These are phyloP conservation scores for Abrostola tripartita DNA, from an alignment of 2,888 invertebrate species.

Conservation along the genomic window DNA sequence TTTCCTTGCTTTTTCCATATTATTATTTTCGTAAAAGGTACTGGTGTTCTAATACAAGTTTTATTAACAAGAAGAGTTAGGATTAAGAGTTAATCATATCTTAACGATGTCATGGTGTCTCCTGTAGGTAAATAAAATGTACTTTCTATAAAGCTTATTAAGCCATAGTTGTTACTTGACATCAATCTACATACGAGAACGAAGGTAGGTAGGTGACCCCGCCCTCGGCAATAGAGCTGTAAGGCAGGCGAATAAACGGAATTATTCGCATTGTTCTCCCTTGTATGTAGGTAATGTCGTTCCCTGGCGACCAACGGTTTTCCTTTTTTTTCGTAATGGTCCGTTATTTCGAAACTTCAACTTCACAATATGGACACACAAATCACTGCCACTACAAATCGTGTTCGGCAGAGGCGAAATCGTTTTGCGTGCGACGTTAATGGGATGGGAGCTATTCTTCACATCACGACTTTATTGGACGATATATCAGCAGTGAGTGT, in stretches of 20 bases:
- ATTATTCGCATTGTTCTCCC: conserved; percentile 46
- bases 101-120: not conserved
- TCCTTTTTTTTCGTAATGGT: conserved; percentile 57
- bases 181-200: conserved; percentile 14
- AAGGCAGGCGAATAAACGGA: conserved; percentile 33
- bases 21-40: conserved; percentile 9
- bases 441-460: conserved; percentile 80
- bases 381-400: conserved; percentile 80
- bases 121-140: not conserved
- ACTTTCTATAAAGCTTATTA: not conserved
- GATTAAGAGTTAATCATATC: too few species aligned
- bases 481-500: conserved; percentile 71
- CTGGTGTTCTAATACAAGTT: not conserved
- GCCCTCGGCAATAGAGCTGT: conserved; percentile 36
- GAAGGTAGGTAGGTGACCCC: conserved; percentile 35
- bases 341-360: conserved; percentile 66
- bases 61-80: not conserved
- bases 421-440: conserved; percentile 82
- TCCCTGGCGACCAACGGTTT: conserved; percentile 29
- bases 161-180: conserved; percentile 2
- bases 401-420: conserved; percentile 69
- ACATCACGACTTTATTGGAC: conserved; percentile 80
- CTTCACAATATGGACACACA: conserved; percentile 72
- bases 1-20: conserved; percentile 34
- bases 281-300: conserved; percentile 30